A percentile compares a stretch with the other conserved stretches of the same genome.
These are phyloP conservation scores for Apotomis betuletana DNA, from an alignment of 2,888 invertebrate genomes.

Conservation along the genomic window DNA sequence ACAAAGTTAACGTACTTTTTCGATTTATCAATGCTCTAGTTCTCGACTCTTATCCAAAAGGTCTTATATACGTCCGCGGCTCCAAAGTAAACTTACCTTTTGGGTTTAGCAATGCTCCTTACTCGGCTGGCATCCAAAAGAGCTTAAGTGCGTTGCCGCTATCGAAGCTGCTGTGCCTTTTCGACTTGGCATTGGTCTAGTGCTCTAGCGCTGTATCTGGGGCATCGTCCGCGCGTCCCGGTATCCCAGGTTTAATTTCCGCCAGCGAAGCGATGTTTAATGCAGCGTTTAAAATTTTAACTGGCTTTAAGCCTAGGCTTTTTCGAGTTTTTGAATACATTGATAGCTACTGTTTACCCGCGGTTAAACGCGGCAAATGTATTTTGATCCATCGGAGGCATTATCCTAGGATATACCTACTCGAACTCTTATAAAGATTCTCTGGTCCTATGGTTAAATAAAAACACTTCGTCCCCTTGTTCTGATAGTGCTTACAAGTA, in stretches of 20 bases:
- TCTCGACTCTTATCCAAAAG: neutral
- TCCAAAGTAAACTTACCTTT: neutral
- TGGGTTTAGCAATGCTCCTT: neutral
- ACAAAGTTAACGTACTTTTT: neutral
- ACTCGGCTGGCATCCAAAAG: neutral
- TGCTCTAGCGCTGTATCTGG: conserved; percentile 36
- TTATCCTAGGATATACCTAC: too few species aligned
- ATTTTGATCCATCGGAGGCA: too few species aligned
- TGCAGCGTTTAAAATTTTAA: conserved; percentile 40
- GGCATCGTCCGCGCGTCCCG: conserved; percentile 39
- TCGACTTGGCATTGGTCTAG: neutral
- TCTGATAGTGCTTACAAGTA: too few species aligned
- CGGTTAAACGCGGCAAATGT: too few species aligned
- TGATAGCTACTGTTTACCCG: too few species aligned
- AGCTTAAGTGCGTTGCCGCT: neutral
- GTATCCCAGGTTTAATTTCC: conserved; percentile 45
- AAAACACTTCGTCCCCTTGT: too few species aligned
- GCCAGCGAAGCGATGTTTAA: conserved; percentile 37
- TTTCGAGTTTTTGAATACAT: conserved; percentile 19
- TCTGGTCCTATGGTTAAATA: too few species aligned
- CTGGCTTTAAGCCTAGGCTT: conserved; percentile 13
- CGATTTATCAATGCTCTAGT: neutral
- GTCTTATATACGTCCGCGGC: neutral
- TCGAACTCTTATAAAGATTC: too few species aligned
- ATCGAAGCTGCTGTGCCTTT: neutral